Percentiles rank a stretch among this genome's conserved stretches.
phyloP scores from a whole-genome alignment of 2,113 vertebrate species.

The Gorsachius goisagi region DNA sequence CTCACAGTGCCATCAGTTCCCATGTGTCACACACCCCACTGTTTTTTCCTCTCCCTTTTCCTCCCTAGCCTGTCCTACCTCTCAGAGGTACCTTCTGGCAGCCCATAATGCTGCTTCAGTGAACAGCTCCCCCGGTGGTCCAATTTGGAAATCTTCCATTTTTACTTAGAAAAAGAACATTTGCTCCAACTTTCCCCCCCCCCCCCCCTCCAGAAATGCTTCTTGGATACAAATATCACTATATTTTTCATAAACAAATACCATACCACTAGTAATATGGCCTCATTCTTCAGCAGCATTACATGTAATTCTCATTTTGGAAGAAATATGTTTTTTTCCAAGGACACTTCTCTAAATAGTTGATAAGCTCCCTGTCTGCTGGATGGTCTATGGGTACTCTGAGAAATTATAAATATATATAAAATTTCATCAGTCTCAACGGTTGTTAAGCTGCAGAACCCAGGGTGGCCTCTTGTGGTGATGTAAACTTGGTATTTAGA shows the following conservation, averaged over 20 bases:
- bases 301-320: not conserved
- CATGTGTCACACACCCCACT: not conserved
- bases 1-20: not conserved
- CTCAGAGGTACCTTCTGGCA: not conserved
- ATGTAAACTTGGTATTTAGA: not conserved
- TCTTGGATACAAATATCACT: not conserved
- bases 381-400: not conserved
- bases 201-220: not conserved
- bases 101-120: not conserved
- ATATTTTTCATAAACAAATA: constrained; percentile 25
- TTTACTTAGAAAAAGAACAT: not conserved
- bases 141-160: constrained; percentile 38
- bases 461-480: not conserved
- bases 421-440: not conserved
- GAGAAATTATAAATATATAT: not conserved
- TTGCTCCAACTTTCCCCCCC: not conserved
- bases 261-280: not conserved
- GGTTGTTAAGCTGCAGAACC: not conserved
- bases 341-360: not conserved
- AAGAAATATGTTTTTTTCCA: not conserved
- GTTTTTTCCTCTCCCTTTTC: not conserved
- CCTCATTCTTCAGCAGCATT: not conserved
- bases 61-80: not conserved
- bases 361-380: constrained; percentile 6
- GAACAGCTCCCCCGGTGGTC: constrained; percentile 41